phyloP scores from a whole-genome alignment of 1,140 invertebrate species.

The Aphidius ervi region DNA sequence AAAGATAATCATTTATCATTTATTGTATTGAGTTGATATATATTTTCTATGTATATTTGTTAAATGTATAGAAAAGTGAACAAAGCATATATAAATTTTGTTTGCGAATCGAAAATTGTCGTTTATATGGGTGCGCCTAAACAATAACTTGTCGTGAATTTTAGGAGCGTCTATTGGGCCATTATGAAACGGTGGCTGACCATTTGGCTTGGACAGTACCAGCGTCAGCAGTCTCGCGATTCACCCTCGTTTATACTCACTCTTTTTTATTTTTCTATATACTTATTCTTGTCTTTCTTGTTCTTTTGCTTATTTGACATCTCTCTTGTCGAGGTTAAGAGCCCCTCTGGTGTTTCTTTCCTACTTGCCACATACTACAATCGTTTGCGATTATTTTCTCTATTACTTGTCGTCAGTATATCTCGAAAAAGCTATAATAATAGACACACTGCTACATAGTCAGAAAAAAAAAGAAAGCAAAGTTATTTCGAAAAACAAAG shows the following conservation, averaged over 20 bases:
- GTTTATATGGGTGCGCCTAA: slow-evolving; percentile 38
- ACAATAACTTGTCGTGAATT: slow-evolving; percentile 53
- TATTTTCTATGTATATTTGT: too few relatives aligned
- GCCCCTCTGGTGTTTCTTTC: slow-evolving; percentile 11
- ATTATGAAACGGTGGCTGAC: slow-evolving; percentile 49
- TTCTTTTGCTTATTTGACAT: too few relatives aligned
- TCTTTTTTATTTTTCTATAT: slow-evolving; percentile 23
- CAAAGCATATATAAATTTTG: slow-evolving; percentile 1
- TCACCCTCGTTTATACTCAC: slow-evolving; percentile 25
- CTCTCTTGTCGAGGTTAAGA: too few relatives aligned
- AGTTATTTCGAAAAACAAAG: too few relatives aligned
- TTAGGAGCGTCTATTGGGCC: slow-evolving; percentile 53
- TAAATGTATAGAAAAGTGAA: too few relatives aligned
- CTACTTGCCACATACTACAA: slow-evolving; percentile 19
- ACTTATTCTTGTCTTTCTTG: slow-evolving; percentile 14
- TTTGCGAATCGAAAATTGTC: slow-evolving; percentile 8
- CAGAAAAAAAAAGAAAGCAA: too few relatives aligned
- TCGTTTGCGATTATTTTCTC: slow-evolving; percentile 19
- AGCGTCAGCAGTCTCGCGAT: slow-evolving; percentile 45
- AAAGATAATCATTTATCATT: too few relatives aligned
- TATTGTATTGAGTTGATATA: too few relatives aligned
- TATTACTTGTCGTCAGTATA: slow-evolving; percentile 2
- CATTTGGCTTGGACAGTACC: slow-evolving; percentile 50
- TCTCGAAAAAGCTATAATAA: too few relatives aligned
- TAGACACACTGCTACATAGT: too few relatives aligned